phyloP scores from a whole-genome alignment of 2,888 invertebrate species.

The Ptilodon capucinus region DNA sequence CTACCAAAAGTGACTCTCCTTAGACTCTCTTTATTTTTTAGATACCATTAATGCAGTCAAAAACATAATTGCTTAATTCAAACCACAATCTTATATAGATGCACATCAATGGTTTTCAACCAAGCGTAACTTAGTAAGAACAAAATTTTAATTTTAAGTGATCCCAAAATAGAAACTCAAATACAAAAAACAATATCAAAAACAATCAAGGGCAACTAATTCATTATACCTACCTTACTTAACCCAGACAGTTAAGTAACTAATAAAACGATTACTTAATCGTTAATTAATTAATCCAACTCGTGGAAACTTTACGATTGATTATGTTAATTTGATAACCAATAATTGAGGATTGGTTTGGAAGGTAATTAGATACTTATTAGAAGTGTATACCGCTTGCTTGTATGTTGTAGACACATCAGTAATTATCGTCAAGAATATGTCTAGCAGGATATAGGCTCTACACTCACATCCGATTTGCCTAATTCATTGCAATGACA shows the following conservation, averaged over 20 bases:
- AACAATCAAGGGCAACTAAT: conserved; percentile 10
- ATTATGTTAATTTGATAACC: conserved; percentile 7
- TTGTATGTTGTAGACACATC: not conserved
- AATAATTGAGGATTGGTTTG: not conserved
- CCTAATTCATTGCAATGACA: too few relatives aligned
- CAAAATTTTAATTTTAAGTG: too few relatives aligned
- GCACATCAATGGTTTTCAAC: too few relatives aligned
- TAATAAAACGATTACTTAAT: conserved; percentile 16
- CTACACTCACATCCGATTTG: too few relatives aligned
- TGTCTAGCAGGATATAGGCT: too few relatives aligned
- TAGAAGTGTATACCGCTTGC: not conserved
- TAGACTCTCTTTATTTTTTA: not conserved
- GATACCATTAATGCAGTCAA: not conserved
- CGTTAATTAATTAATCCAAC: conserved; percentile 15
- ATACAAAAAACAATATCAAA: not conserved
- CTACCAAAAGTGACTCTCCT: not conserved
- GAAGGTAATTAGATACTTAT: not conserved
- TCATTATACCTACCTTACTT: too few relatives aligned
- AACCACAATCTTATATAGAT: not conserved
- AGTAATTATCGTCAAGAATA: not conserved
- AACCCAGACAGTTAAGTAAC: conserved; percentile 8
- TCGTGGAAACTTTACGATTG: conserved; percentile 10
- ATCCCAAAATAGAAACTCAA: not conserved
- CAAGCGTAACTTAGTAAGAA: too few relatives aligned
- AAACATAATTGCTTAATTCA: not conserved